These are phyloP conservation scores for Ectropis grisescens DNA, from an alignment of 1,140 invertebrate genomes.

Conservation along the genomic window DNA sequence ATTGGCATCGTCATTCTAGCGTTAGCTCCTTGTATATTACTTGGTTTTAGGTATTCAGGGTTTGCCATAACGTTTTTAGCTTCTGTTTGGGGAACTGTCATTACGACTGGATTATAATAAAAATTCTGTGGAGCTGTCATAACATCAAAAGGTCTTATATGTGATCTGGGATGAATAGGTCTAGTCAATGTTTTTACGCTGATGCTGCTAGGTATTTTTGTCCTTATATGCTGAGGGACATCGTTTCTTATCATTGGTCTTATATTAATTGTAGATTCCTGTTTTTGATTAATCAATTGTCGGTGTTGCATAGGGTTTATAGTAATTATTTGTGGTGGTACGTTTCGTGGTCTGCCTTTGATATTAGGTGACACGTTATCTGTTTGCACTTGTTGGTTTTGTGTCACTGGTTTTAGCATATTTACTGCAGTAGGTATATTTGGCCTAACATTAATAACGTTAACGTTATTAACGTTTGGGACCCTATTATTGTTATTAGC, in stretches of 20 bases:
- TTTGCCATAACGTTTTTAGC: too few relatives aligned
- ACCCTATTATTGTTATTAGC: neutral
- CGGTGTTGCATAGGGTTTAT: neutral
- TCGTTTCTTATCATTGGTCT: neutral
- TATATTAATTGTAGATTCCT: too few relatives aligned
- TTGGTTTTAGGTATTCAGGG: too few relatives aligned
- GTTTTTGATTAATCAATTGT: neutral
- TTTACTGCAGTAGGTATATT: slow-evolving; percentile 2
- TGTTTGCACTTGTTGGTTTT: slow-evolving; percentile 7
- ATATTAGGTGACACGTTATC: neutral
- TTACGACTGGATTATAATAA: too few relatives aligned
- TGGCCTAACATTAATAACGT: too few relatives aligned
- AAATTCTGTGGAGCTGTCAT: too few relatives aligned
- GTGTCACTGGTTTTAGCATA: slow-evolving; percentile 1
- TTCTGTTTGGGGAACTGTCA: too few relatives aligned
- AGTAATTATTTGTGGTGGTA: slow-evolving; percentile 1
- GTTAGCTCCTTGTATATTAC: too few relatives aligned
- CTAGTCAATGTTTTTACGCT: neutral
- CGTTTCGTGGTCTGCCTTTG: slow-evolving; percentile 1
- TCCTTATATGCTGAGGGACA: neutral
- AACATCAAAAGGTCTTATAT: too few relatives aligned
- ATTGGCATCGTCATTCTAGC: too few relatives aligned
- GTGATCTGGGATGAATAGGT: neutral
- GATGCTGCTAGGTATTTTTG: neutral
- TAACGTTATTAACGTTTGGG: neutral